phyloP scores from a whole-genome alignment of 1,140 invertebrate genomes.

The Drosophila melanica region DNA sequence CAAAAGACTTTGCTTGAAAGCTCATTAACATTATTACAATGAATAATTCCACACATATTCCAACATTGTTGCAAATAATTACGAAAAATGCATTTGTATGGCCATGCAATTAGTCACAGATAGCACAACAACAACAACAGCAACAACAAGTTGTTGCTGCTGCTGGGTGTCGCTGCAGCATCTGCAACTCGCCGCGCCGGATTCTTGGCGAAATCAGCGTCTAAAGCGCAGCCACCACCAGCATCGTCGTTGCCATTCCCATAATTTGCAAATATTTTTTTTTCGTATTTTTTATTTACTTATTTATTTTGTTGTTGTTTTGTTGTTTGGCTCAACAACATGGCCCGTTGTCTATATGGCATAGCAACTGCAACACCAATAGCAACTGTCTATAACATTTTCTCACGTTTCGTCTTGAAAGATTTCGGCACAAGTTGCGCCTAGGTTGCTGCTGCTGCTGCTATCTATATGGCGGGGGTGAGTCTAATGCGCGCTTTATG shows the following conservation, averaged over 20 bases:
- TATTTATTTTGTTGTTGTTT: constrained; percentile 62
- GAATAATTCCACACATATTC: constrained; percentile 74
- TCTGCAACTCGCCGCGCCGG: constrained; percentile 61
- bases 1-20: constrained; percentile 32
- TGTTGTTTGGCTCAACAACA: constrained; percentile 21
- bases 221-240: constrained; percentile 27
- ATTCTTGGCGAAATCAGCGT: constrained; percentile 64
- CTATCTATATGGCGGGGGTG: constrained; percentile 59
- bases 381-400: constrained; percentile 70
- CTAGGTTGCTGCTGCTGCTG: constrained; percentile 45
- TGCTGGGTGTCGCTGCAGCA: constrained; percentile 43
- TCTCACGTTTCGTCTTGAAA: constrained; percentile 78
- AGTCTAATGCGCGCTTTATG: constrained; percentile 77
- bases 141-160: constrained; percentile 10
- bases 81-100: constrained; percentile 81
- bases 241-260: constrained; percentile 60
- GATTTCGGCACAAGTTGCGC: constrained; percentile 80
- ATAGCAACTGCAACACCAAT: constrained; percentile 55
- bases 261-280: constrained; percentile 78
- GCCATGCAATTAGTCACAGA: constrained; percentile 80
- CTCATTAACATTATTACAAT: constrained; percentile 80
- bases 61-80: constrained; percentile 69
- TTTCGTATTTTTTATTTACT: constrained; percentile 50
- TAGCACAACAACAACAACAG: constrained; percentile 38
- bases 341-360: constrained; percentile 20